A percentile compares a stretch with the other conserved stretches of the same genome.
Conservation (phyloP, 2,888 invertebrate genomes). For the Drosophila percnosoma region DNA sequence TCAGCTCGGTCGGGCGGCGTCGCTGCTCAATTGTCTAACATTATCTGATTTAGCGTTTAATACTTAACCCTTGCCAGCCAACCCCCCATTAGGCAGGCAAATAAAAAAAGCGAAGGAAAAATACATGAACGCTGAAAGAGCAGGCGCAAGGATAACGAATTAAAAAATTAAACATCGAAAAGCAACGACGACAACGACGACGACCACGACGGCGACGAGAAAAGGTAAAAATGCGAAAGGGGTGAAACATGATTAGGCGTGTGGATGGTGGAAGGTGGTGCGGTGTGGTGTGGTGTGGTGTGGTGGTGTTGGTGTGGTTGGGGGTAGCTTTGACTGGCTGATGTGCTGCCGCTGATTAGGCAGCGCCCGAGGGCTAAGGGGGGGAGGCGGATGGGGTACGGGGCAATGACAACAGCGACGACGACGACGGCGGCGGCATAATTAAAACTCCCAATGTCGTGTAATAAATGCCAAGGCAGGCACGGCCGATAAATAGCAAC, state of each 20-base stretch:
- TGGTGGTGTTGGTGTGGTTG: conserved; percentile 8
- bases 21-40: conserved; percentile 77
- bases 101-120: conserved; percentile 31
- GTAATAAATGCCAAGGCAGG: conserved; percentile 81
- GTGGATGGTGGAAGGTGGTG: conserved; percentile 44
- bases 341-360: conserved; percentile 78
- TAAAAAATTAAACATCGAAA: conserved; percentile 82
- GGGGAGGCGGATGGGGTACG: not conserved
- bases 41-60: conserved; percentile 82
- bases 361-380: conserved; percentile 55
- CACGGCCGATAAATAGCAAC: conserved; percentile 78
- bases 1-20: conserved; percentile 62
- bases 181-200: conserved; percentile 57
- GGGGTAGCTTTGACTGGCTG: conserved; percentile 41
- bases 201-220: conserved; percentile 35
- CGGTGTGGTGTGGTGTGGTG: not conserved
- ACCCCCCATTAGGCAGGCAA: conserved; percentile 50
- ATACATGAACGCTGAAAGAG: conserved; percentile 40
- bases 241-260: conserved; percentile 78
- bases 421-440: conserved; percentile 60
- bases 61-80: conserved; percentile 73
- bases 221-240: conserved; percentile 75
- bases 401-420: conserved; percentile 26
- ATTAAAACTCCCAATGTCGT: conserved; percentile 76
- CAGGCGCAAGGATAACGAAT: conserved; percentile 81